Percentiles rank a stretch among this genome's conserved stretches.
phyloP scores from a whole-genome alignment of 2,888 invertebrate species.

The Drosophila lacicola region DNA sequence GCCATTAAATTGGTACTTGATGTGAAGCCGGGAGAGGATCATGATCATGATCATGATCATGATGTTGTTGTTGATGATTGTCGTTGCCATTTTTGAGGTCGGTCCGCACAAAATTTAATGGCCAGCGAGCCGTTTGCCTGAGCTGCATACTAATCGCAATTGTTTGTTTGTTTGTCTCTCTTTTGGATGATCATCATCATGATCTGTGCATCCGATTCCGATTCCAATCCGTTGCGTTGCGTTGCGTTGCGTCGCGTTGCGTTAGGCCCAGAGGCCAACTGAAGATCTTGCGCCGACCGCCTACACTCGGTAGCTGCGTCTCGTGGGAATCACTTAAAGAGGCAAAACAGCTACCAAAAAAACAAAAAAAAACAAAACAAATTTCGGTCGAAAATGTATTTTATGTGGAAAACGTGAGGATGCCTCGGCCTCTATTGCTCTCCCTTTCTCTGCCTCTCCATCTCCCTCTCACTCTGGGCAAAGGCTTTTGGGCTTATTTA shows the following conservation, averaged over 20 bases:
- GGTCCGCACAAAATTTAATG: conserved; percentile 72
- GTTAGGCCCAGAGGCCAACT: conserved; percentile 48
- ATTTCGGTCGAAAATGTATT: conserved; percentile 81
- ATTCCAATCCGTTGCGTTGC: conserved; percentile 30
- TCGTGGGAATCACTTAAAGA: conserved; percentile 72
- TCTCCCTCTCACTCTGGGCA: conserved; percentile 12
- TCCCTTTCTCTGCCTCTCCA: conserved; percentile 1
- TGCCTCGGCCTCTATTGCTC: conserved; percentile 61
- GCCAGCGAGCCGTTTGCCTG: conserved; percentile 49
- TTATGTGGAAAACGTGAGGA: conserved; percentile 84
- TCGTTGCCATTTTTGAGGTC: conserved; percentile 74
- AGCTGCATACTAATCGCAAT: conserved; percentile 68
- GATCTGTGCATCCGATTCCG: conserved; percentile 71
- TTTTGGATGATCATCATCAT: conserved; percentile 36
- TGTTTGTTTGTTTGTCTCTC: conserved; percentile 12
- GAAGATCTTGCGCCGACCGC: conserved; percentile 41
- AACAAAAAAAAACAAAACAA: conserved; percentile 20
- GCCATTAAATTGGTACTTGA: conserved; percentile 83
- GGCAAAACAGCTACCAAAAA: conserved; percentile 66
- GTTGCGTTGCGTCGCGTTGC: conserved; percentile 55
- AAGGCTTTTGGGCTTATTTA: conserved; percentile 61
- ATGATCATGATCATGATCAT: conserved; percentile 26
- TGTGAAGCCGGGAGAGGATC: conserved; percentile 46
- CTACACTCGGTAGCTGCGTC: conserved; percentile 62
- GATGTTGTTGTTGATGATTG: conserved; percentile 33